phyloP scores from a whole-genome alignment of 2,797 vertebrate species.

The Lepilemur septentrionalis region DNA sequence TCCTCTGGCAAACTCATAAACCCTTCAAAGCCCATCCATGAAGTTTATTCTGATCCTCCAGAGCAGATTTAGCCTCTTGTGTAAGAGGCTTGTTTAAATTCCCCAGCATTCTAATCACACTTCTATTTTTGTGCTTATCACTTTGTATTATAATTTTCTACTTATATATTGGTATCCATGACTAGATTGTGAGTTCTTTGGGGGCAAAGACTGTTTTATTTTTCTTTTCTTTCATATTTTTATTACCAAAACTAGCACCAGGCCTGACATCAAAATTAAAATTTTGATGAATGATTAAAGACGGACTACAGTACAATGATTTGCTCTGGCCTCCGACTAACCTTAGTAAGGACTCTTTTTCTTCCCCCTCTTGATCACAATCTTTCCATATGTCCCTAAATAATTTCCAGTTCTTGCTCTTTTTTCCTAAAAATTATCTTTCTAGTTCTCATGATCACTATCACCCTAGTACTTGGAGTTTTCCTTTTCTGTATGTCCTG shows the following conservation, averaged over 20 bases:
- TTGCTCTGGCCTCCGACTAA: neutral
- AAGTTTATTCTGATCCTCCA: neutral
- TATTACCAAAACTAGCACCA: neutral
- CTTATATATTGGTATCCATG: neutral
- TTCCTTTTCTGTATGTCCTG: neutral
- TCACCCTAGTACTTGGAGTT: neutral
- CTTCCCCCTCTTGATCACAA: neutral
- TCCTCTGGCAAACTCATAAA: neutral
- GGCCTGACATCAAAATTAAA: neutral
- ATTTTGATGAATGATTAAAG: neutral
- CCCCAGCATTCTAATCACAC: neutral
- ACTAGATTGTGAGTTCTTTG: neutral
- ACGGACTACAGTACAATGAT: neutral
- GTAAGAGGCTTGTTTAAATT: neutral
- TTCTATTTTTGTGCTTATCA: neutral
- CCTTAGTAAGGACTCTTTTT: neutral
- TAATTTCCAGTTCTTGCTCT: neutral
- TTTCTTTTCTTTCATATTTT: neutral
- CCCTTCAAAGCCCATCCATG: neutral
- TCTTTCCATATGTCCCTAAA: neutral
- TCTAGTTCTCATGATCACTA: neutral
- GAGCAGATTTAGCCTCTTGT: neutral
- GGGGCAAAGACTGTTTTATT: neutral
- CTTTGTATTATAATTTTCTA: neutral
- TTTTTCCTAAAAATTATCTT: neutral